Evolutionary conservation across 2,797 vertebrate genomes (phyloP).

Genomic region (Aotus griseimembra): DNA sequence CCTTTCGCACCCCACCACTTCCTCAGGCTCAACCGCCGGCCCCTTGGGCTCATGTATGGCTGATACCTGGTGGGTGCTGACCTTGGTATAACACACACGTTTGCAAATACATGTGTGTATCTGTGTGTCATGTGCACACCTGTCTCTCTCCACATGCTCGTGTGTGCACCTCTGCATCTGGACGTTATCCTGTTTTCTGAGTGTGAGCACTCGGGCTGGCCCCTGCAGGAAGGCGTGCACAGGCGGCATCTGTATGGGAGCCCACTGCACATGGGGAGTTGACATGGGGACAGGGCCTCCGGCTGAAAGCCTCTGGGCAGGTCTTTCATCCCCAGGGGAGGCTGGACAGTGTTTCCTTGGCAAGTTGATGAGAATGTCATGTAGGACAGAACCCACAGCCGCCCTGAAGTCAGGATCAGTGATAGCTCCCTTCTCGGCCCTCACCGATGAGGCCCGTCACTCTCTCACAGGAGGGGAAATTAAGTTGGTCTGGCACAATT

Average conservation of each 20-base stretch:
- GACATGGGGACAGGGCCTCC: background rate
- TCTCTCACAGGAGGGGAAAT: slow-evolving; percentile 66
- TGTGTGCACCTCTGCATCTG: background rate
- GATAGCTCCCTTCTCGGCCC: slow-evolving; percentile 15
- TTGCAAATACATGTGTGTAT: background rate
- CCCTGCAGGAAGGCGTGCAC: background rate
- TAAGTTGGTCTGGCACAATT: slow-evolving; percentile 61
- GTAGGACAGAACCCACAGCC: slow-evolving; percentile 23
- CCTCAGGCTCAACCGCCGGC: background rate
- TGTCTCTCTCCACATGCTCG: background rate
- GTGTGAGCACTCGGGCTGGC: background rate
- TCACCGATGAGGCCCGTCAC: background rate
- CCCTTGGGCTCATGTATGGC: background rate
- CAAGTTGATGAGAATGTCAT: slow-evolving; percentile 67
- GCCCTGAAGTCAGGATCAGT: slow-evolving; percentile 70
- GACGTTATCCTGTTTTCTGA: background rate
- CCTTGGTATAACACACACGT: background rate
- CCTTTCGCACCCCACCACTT: background rate
- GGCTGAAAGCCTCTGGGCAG: background rate
- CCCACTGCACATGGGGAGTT: background rate
- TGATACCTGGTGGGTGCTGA: background rate
- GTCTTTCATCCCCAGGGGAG: background rate
- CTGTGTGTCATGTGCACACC: background rate
- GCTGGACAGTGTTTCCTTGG: background rate
- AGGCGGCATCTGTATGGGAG: background rate